Percentiles rank a stretch among this genome's conserved stretches.
These are phyloP conservation scores for Protonemura montana DNA, from an alignment of 2,888 invertebrate species.

Conservation along the genomic window DNA sequence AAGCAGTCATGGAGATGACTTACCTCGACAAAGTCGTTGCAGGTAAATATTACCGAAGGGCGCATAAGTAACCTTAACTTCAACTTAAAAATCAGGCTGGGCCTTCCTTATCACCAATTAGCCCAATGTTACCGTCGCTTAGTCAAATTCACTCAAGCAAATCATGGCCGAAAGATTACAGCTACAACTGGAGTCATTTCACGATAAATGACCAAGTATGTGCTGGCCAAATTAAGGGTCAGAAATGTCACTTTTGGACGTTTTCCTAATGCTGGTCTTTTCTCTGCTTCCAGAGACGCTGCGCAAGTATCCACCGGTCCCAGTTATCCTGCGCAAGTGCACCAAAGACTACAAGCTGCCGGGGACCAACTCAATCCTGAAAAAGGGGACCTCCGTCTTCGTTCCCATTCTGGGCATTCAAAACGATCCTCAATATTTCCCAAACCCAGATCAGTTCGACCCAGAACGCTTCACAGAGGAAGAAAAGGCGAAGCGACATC, in stretches of 20 bases:
- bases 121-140: too few species aligned
- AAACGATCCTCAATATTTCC: conserved; percentile 27
- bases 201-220: too few species aligned
- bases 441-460: background rate
- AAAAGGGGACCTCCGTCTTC: conserved; percentile 50
- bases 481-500: background rate
- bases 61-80: too few species aligned
- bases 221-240: too few species aligned
- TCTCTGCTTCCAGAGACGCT: conserved; percentile 54
- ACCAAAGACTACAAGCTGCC: conserved; percentile 51
- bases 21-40: conserved; percentile 66
- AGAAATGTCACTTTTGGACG: too few species aligned
- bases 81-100: too few species aligned
- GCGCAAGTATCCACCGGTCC: conserved; percentile 57
- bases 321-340: conserved; percentile 53
- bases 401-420: conserved; percentile 48
- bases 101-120: too few species aligned
- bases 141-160: too few species aligned
- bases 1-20: conserved; percentile 64
- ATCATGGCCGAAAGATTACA: too few species aligned
- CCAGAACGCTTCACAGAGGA: conserved; percentile 7
- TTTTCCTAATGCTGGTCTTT: too few species aligned
- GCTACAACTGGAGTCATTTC: too few species aligned
- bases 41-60: too few species aligned
- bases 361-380: conserved; percentile 49